These are phyloP conservation scores for Oxyruncus cristatus DNA, from an alignment of 2,113 vertebrate genomes.

Conservation along the genomic window DNA sequence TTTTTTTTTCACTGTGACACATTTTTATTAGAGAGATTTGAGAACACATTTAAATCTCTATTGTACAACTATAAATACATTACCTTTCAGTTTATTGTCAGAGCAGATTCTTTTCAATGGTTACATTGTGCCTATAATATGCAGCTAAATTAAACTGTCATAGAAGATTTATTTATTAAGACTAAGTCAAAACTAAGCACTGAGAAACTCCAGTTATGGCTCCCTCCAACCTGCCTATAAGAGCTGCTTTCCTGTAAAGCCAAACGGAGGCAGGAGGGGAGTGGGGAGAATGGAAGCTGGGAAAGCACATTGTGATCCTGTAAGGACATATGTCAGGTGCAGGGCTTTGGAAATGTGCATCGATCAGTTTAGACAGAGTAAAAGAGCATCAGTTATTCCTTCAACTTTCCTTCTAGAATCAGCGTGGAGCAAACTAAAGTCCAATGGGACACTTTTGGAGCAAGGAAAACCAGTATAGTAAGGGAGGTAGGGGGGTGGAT, in stretches of 20 bases:
- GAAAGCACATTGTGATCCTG: not conserved
- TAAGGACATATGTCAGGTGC: not conserved
- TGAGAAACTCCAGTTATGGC: not conserved
- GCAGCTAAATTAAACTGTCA: not conserved
- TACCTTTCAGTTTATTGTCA: not conserved
- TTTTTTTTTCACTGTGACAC: not conserved
- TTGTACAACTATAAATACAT: not conserved
- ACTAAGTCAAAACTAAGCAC: not conserved
- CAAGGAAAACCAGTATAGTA: not conserved
- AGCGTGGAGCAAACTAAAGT: not conserved
- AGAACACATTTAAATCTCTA: not conserved
- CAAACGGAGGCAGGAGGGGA: not conserved
- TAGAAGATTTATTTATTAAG: not conserved
- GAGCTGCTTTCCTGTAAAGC: not conserved
- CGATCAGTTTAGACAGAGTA: not conserved
- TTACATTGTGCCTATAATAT: not conserved
- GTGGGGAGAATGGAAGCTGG: not conserved
- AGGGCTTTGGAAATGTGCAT: not conserved
- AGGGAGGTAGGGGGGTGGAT: accelerated
- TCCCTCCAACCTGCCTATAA: not conserved
- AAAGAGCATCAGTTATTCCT: not conserved
- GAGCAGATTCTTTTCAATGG: not conserved
- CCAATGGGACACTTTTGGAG: not conserved
- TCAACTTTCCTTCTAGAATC: not conserved
- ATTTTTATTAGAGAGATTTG: not conserved